Conservation (phyloP, 2,113 vertebrate genomes). For the Castor canadensis region DNA sequence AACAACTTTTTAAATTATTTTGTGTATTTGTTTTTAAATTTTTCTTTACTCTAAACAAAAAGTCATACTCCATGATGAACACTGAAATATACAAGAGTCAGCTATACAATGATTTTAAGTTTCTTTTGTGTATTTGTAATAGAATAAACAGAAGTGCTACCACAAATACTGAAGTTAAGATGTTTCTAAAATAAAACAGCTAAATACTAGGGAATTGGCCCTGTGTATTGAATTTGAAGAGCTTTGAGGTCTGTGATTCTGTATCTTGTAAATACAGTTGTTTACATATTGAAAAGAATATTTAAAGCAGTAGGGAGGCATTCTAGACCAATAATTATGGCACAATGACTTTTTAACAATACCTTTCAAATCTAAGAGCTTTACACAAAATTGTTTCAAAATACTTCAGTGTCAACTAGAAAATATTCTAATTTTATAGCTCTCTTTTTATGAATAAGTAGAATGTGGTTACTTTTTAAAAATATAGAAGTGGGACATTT, state of each 20-base stretch:
- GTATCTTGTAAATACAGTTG: not conserved
- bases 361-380: slow-evolving; percentile 8
- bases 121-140: not conserved
- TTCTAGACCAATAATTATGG: not conserved
- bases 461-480: slow-evolving; percentile 40
- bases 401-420: not conserved
- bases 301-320: not conserved
- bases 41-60: no score
- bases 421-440: slow-evolving; percentile 47
- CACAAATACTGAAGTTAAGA: not conserved
- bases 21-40: not conserved
- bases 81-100: no score
- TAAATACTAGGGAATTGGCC: not conserved
- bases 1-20: not conserved
- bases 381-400: slow-evolving; percentile 21
- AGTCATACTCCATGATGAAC: no score
- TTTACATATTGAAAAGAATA: not conserved
- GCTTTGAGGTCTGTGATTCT: not conserved
- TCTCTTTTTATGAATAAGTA: not conserved
- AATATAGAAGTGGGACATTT: slow-evolving; percentile 26
- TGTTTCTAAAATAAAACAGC: not conserved
- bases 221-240: not conserved
- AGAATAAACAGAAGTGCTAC: not conserved
- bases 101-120: not conserved
- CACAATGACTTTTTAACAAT: not conserved